phyloP scores from a whole-genome alignment of 2,113 vertebrate genomes.

The Hylia prasina region DNA sequence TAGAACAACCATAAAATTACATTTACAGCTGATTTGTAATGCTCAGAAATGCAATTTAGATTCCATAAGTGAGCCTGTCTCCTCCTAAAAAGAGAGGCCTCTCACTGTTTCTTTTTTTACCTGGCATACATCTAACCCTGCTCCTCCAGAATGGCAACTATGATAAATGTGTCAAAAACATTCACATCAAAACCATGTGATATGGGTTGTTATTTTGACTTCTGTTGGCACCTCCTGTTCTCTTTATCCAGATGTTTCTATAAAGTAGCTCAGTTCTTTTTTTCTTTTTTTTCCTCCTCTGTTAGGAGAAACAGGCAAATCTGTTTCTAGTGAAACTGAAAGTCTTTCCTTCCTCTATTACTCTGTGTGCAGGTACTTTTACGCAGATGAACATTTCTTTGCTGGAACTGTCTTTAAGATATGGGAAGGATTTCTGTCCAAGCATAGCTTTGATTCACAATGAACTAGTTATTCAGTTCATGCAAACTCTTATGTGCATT shows the following conservation, averaged over 20 bases:
- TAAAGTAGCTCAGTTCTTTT: not conserved
- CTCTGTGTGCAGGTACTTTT: not conserved
- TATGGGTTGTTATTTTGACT: not conserved
- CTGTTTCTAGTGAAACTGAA: not conserved
- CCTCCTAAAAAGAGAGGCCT: not conserved
- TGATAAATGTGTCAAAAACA: conserved; percentile 1
- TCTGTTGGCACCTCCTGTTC: not conserved
- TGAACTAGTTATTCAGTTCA: not conserved
- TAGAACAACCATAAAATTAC: conserved; percentile 33
- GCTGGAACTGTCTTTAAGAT: not conserved
- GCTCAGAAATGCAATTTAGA: not conserved
- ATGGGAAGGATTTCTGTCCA: not conserved
- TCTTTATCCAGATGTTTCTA: conserved; percentile 25
- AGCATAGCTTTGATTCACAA: not conserved
- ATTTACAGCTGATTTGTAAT: conserved; percentile 31
- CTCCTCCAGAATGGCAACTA: not conserved
- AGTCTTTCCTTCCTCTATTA: not conserved
- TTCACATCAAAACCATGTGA: not conserved
- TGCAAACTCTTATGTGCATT: not conserved
- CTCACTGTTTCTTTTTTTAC: not conserved
- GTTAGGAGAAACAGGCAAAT: not conserved
- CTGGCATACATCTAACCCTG: not conserved
- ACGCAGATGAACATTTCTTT: not conserved
- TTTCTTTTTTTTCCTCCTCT: accelerated
- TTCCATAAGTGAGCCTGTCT: not conserved